These are phyloP conservation scores for Bettongia penicillata DNA, from an alignment of 2,113 vertebrate genomes.

Conservation along the genomic window DNA sequence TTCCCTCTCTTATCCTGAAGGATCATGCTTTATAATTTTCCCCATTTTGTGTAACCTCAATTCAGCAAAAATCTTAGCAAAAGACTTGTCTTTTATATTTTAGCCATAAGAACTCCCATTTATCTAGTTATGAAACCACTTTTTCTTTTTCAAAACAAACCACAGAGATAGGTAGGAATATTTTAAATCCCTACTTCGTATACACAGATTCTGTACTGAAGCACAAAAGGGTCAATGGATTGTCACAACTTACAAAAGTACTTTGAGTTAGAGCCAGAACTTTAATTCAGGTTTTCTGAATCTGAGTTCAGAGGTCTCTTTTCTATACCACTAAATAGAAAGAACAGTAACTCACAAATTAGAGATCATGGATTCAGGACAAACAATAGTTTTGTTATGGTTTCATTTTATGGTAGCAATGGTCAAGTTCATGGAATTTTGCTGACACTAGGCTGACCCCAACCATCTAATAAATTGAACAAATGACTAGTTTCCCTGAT, in stretches of 20 bases:
- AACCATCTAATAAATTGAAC: too few species aligned
- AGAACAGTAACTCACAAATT: background rate
- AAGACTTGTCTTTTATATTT: background rate
- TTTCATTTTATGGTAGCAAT: too few species aligned
- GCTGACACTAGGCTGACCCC: too few species aligned
- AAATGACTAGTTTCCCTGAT: background rate
- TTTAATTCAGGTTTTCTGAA: background rate
- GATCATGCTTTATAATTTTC: background rate
- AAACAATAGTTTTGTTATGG: too few species aligned
- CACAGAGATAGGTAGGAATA: background rate
- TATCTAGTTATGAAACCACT: background rate
- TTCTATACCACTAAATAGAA: background rate
- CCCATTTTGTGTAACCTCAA: background rate
- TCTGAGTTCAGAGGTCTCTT: background rate
- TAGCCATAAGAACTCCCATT: background rate
- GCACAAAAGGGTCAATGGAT: background rate
- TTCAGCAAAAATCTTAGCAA: background rate
- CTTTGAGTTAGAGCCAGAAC: background rate
- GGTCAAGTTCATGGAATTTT: too few species aligned
- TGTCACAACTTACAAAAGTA: background rate
- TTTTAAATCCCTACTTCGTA: background rate
- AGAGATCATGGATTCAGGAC: background rate
- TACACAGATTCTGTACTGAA: background rate
- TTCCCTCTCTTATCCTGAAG: background rate
- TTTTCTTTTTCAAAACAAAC: background rate